phyloP scores from a whole-genome alignment of 2,797 vertebrate species.

The Sitta carolinensis region DNA sequence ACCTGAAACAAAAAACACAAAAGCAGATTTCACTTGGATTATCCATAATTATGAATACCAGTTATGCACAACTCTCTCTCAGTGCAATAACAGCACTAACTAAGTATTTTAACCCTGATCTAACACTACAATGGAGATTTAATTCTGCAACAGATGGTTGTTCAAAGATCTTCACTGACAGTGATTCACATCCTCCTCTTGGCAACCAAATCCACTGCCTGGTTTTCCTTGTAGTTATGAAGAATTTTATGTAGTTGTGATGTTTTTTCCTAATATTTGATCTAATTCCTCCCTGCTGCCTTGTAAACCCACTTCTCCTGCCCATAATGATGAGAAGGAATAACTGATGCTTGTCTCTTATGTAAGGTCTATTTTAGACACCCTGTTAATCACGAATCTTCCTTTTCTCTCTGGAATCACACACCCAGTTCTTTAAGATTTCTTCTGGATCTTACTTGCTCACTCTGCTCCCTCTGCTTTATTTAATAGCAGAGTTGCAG shows the following conservation, averaged over 20 bases:
- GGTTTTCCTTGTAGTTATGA: not conserved
- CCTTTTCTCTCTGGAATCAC: not conserved
- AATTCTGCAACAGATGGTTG: constrained; percentile 21
- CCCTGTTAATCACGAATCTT: not conserved
- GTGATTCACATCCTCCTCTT: constrained; percentile 23
- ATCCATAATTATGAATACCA: not conserved
- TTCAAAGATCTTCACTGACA: not conserved
- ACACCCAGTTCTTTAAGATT: not conserved
- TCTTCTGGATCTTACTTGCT: not conserved
- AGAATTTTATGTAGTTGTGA: not conserved
- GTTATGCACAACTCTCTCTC: not conserved
- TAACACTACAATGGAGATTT: not conserved
- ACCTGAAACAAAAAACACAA: accelerated
- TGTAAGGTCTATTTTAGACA: not conserved
- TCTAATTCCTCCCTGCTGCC: not conserved
- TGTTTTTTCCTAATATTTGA: not conserved
- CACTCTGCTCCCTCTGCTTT: not conserved
- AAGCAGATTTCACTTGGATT: not conserved
- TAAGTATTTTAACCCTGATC: not conserved
- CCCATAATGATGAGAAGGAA: not conserved
- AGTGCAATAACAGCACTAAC: not conserved
- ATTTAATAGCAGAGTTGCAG: not conserved
- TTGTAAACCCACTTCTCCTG: not conserved
- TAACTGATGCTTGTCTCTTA: not conserved
- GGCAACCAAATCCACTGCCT: not conserved